Evolutionary conservation across 2,113 vertebrate species (phyloP).

Genomic region (Centropus bengalensis): DNA sequence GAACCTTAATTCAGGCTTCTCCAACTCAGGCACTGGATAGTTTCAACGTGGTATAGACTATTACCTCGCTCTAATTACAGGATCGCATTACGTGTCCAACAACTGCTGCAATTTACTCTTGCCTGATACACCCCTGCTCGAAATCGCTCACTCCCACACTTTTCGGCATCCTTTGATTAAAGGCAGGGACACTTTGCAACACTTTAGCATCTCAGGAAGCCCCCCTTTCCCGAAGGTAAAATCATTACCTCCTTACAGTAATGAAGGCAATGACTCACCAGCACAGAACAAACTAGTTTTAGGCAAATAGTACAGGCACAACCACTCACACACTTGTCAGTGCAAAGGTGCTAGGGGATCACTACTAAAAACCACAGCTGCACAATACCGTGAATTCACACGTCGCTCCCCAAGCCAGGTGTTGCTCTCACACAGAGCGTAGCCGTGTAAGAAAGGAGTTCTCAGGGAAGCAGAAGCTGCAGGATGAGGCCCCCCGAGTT

Average conservation of each 20-base stretch:
- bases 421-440: not conserved
- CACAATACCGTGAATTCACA: not conserved
- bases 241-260: not conserved
- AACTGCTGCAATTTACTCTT: constrained; percentile 68
- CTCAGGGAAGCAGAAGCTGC: not conserved
- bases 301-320: not conserved
- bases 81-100: constrained; percentile 70
- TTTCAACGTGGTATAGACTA: constrained; percentile 47
- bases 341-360: not conserved
- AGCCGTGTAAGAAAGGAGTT: not conserved
- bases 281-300: not conserved
- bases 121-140: constrained; percentile 24
- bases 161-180: not conserved
- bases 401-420: not conserved
- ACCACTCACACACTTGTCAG: not conserved
- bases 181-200: not conserved
- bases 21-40: constrained; percentile 60
- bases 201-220: not conserved
- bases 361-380: not conserved
- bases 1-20: constrained; percentile 3
- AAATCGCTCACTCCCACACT: constrained; percentile 20
- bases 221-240: not conserved
- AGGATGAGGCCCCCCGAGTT: not conserved
- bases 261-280: not conserved
- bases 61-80: constrained; percentile 74